Percentiles rank a stretch among this genome's conserved stretches.
phyloP scores from a whole-genome alignment of 2,113 vertebrate species.

The Nipponia nippon region DNA sequence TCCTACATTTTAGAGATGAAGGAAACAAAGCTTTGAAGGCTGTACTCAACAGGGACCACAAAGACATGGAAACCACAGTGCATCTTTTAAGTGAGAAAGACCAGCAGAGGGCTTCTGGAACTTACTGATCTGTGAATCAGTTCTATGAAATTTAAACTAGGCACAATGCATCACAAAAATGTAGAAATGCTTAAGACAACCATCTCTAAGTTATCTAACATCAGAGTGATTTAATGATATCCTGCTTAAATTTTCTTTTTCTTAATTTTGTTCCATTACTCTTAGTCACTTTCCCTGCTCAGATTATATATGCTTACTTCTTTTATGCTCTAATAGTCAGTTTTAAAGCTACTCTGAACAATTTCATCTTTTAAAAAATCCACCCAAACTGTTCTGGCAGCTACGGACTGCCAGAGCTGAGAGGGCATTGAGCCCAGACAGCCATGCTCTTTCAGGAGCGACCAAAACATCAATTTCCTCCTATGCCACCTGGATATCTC shows the following conservation, averaged over 20 bases:
- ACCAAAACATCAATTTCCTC: neutral
- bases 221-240: neutral
- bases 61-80: neutral
- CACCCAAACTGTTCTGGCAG: neutral
- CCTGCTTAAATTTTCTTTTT: neutral
- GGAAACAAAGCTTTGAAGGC: neutral
- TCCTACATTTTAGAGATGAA: neutral
- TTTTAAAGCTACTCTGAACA: neutral
- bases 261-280: neutral
- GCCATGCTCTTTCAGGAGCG: neutral
- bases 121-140: neutral
- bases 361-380: neutral
- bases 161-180: neutral
- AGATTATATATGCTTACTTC: neutral
- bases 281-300: neutral
- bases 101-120: neutral
- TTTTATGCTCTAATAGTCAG: neutral
- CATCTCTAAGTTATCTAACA: neutral
- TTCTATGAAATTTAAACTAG: neutral
- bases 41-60: neutral
- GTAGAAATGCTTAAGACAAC: neutral
- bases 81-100: neutral
- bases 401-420: neutral
- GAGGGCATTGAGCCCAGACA: neutral
- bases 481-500: neutral